Evolutionary conservation across 2,797 vertebrate species (phyloP).

Genomic region (Oreochromis grahami): DNA sequence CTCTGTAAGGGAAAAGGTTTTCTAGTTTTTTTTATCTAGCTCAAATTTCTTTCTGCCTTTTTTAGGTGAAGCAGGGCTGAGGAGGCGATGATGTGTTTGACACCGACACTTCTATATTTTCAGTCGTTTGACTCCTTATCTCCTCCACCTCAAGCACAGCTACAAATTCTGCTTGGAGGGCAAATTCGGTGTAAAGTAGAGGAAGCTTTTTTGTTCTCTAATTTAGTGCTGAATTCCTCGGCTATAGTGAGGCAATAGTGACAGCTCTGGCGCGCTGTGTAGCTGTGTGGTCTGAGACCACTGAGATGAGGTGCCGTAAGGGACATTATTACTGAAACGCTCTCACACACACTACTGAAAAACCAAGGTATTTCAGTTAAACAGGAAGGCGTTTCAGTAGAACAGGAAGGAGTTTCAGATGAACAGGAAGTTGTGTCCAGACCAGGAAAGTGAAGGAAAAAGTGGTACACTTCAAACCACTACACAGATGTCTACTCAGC

Average conservation of each 20-base stretch:
- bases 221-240: background rate
- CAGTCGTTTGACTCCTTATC: background rate
- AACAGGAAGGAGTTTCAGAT: too few species aligned
- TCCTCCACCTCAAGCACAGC: background rate
- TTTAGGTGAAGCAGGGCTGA: background rate
- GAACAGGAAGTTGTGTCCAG: too few species aligned
- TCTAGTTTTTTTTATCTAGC: background rate
- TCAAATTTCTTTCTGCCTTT: background rate
- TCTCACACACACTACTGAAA: too few species aligned
- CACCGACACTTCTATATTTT: background rate
- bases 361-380: too few species aligned
- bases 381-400: too few species aligned
- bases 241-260: background rate
- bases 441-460: too few species aligned
- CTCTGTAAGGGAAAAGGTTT: background rate
- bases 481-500: too few species aligned
- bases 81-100: slow-evolving; percentile 9
- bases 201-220: background rate
- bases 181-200: background rate
- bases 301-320: too few species aligned
- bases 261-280: background rate
- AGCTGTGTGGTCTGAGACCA: background rate
- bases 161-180: slow-evolving; percentile 10
- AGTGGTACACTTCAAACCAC: too few species aligned
- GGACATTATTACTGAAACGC: too few species aligned